Evolutionary conservation across 2,113 vertebrate species (phyloP).

Genomic region (Chloroceryle aenea): DNA sequence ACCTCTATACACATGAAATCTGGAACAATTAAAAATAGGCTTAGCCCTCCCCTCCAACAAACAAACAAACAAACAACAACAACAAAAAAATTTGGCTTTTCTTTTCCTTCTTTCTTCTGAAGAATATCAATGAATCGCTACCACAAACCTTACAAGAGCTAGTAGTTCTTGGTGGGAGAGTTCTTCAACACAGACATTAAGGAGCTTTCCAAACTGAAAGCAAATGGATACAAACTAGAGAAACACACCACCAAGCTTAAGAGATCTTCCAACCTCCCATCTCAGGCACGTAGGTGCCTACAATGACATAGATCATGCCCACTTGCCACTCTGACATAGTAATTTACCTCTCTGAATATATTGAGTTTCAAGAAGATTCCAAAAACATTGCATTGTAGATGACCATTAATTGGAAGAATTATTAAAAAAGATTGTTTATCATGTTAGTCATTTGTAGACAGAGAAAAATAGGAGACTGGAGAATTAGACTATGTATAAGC

Average conservation of each 20-base stretch:
- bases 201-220: neutral
- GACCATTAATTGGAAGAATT: neutral
- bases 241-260: neutral
- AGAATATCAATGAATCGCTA: neutral
- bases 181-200: neutral
- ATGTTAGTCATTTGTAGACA: neutral
- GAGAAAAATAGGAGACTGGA: neutral
- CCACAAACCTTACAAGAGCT: neutral
- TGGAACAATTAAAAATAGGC: neutral
- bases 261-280: neutral
- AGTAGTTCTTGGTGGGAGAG: neutral
- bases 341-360: neutral
- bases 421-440: neutral
- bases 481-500: neutral
- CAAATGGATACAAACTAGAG: neutral
- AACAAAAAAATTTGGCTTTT: no score
- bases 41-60: rapidly evolving
- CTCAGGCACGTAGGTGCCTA: neutral
- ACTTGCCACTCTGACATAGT: neutral
- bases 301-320: neutral
- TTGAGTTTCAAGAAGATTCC: neutral
- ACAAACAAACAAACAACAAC: no score
- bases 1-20: neutral
- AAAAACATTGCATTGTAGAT: neutral
- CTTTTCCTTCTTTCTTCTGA: neutral